These are phyloP conservation scores for Rhea pennata DNA, from an alignment of 2,113 vertebrate species.

Conservation along the genomic window DNA sequence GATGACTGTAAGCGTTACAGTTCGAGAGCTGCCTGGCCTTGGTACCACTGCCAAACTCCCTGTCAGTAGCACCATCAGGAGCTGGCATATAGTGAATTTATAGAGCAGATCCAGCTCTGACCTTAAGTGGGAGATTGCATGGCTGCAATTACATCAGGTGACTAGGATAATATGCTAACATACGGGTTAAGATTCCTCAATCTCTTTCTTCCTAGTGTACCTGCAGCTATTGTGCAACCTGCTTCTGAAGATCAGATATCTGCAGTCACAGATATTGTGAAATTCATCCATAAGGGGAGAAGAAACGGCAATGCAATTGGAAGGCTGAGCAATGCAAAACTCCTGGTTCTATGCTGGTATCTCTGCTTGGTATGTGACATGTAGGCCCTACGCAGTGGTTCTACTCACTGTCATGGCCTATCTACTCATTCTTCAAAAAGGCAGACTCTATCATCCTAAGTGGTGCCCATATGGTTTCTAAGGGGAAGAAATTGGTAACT, in stretches of 20 bases:
- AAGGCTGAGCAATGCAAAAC: conserved; percentile 54
- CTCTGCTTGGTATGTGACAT: background rate
- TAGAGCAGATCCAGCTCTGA: background rate
- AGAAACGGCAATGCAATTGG: conserved; percentile 31
- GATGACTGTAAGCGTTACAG: conserved; percentile 1
- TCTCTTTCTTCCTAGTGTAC: background rate
- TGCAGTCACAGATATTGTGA: conserved; percentile 22
- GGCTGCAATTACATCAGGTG: background rate
- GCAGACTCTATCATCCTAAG: background rate
- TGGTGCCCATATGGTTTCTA: background rate
- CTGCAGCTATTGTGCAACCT: conserved; percentile 26
- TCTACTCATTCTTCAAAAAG: conserved; percentile 14
- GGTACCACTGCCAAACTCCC: background rate
- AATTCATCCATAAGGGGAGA: conserved; percentile 33
- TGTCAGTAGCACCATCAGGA: background rate
- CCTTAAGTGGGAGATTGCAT: background rate
- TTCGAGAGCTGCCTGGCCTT: background rate
- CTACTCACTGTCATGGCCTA: fast-evolving
- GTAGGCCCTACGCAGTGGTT: conserved; percentile 15
- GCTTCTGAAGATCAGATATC: conserved; percentile 39
- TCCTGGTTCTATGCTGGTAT: conserved; percentile 4
- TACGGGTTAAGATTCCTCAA: conserved; percentile 13
- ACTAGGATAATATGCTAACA: conserved; percentile 2
- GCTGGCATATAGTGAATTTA: background rate
- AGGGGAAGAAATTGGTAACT: background rate